Evolutionary conservation across 2,888 invertebrate species (phyloP), one percentile per base, ranked within the genome.

Genomic region (Spialia ferax): DNA sequence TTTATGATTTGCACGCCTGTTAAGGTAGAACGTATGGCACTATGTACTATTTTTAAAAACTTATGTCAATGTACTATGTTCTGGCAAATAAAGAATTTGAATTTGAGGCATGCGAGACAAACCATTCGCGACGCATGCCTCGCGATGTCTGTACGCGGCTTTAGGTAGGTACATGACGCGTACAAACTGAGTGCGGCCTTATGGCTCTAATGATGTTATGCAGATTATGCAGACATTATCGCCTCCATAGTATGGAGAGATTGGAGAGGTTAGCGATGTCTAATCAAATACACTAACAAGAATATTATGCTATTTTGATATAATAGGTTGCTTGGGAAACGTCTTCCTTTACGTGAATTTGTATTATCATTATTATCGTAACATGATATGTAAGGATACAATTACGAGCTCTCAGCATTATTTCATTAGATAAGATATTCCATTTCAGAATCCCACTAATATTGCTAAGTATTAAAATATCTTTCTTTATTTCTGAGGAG

Each of bases 201-300:
- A 50, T 45, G 50, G 11, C 50, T 22, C 50, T 35, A 64, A 64
- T 50, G 57, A 64, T 26, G 57, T 64, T 64, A 57, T 64, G 57
- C 64, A 64, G 50, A 64, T 64, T 45, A 56, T 35, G 23, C 35
- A 35, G 23, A 64, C 64, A 64, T 64, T 57, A 64, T 50, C 15
- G 32, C 50, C 57, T 29, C 64, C 57, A 64, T 50, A 38, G 15
- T 64, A 23, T 57, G 13, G 48, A 64, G 64, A 63, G 42, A 56
- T 56, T 57, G 13, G 48, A 64, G 64, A 63, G 42, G 63, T 56
- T 64, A 50, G 23, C 57, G n/a, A 57, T 50, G 50, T 50, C 42
- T 57, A 64, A 57, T 64, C 48, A 64, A 64, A 64, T 42, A 32
- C 64, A 50, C 20, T 57, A 42, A 57, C 11, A 13, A 48, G 32